Evolutionary conservation across 2,888 invertebrate species (phyloP).

Genomic region (Parelbella ahira): DNA sequence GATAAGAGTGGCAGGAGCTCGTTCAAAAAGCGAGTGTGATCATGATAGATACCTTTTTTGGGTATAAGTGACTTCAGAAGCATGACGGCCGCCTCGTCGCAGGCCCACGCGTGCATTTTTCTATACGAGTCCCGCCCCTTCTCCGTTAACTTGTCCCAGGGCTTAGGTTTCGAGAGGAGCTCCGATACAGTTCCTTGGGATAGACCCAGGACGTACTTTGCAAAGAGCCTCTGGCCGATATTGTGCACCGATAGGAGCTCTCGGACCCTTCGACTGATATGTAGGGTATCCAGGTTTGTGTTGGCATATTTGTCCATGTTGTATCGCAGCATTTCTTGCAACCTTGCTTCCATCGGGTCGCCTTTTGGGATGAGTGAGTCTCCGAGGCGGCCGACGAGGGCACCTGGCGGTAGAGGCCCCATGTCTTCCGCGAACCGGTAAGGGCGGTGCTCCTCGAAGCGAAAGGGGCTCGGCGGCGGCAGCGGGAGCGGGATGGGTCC

Average conservation of each 20-base stretch:
- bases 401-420: conserved; percentile 87
- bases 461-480: conserved; percentile 84
- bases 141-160: conserved; percentile 99
- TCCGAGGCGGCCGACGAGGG: conserved; percentile 91
- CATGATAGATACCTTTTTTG: conserved; percentile 92
- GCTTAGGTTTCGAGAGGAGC: conserved; percentile 98
- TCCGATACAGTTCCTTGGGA: conserved; percentile 99
- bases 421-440: conserved; percentile 93
- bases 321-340: conserved; percentile 96
- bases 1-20: conserved; percentile 27
- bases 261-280: conserved; percentile 94
- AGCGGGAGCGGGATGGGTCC: conserved; percentile 68
- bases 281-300: conserved; percentile 96
- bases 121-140: conserved; percentile 99
- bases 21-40: conserved; percentile 37
- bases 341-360: conserved; percentile 94
- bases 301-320: conserved; percentile 98
- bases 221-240: conserved; percentile 98
- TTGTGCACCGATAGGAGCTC: conserved; percentile 98
- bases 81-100: conserved; percentile 97
- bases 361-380: conserved; percentile 95
- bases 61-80: conserved; percentile 98
- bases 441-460: conserved; percentile 89
- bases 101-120: conserved; percentile 99
- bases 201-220: conserved; percentile 97